Evolutionary conservation across 1,140 invertebrate genomes (phyloP).

Genomic region (Drosophila bipectinata): DNA sequence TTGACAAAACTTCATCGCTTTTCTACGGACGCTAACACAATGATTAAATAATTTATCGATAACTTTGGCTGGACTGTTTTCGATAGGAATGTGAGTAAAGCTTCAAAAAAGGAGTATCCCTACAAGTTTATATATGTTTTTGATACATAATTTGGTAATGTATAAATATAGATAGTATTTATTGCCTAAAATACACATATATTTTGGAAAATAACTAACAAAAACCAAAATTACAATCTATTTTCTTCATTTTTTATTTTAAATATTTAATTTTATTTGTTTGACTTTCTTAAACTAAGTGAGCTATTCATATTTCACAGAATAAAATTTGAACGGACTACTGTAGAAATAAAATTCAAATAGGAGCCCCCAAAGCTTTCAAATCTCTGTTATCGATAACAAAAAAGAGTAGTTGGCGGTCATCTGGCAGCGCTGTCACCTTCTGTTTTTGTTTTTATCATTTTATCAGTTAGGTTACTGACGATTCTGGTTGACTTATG

Average conservation of each 20-base stretch:
- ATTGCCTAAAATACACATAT: too few relatives aligned
- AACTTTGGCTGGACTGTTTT: not conserved
- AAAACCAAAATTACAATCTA: too few relatives aligned
- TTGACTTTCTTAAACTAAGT: too few relatives aligned
- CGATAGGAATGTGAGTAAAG: not conserved
- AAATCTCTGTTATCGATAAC: constrained; percentile 1
- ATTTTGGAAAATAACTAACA: too few relatives aligned
- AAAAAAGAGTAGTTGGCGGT: not conserved
- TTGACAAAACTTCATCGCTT: constrained; percentile 14
- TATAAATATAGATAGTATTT: too few relatives aligned
- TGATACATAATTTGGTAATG: too few relatives aligned
- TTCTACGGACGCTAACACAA: not conserved
- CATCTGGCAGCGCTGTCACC: constrained; percentile 11
- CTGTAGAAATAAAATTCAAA: not conserved
- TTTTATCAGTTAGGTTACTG: constrained; percentile 33
- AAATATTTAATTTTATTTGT: too few relatives aligned
- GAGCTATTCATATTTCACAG: too few relatives aligned
- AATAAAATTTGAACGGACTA: too few relatives aligned
- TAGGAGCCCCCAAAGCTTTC: not conserved
- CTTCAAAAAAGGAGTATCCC: not conserved
- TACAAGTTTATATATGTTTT: too few relatives aligned
- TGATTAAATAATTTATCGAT: constrained; percentile 1
- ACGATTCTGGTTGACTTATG: constrained; percentile 17
- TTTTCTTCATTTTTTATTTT: too few relatives aligned
- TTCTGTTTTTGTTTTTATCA: constrained; percentile 45